A percentile compares a stretch with the other conserved stretches of the same genome.
Conservation (phyloP, 2,888 invertebrate genomes). For the Lordiphosa andalusiaca region DNA sequence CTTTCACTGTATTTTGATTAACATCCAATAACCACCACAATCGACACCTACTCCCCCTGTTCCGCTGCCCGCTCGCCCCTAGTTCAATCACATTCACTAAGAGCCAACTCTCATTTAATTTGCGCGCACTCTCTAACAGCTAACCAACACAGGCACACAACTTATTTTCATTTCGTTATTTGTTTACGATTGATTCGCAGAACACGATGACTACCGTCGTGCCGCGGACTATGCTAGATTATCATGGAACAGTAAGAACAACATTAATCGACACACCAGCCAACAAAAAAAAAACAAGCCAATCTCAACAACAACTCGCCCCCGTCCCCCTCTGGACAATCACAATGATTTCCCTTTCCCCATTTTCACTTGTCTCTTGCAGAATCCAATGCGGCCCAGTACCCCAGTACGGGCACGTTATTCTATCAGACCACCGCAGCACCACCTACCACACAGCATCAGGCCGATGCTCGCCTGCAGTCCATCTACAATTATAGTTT, state of each 20-base stretch:
- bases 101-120: slow-evolving; percentile 2
- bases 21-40: slow-evolving; percentile 5
- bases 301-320: slow-evolving; percentile 1
- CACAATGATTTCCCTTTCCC: neutral
- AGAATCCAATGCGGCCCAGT: slow-evolving; percentile 81
- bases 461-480: slow-evolving; percentile 73
- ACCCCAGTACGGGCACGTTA: slow-evolving; percentile 81
- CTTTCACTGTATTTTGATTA: slow-evolving; percentile 22
- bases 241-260: slow-evolving; percentile 90
- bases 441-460: slow-evolving; percentile 79
- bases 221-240: slow-evolving; percentile 90
- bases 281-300: slow-evolving; percentile 3
- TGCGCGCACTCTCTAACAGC: slow-evolving; percentile 37
- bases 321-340: too few relatives aligned
- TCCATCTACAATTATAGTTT: slow-evolving; percentile 78
- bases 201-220: slow-evolving; percentile 90
- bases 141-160: slow-evolving; percentile 61
- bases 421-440: slow-evolving; percentile 82
- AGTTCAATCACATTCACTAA: slow-evolving; percentile 3
- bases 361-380: slow-evolving; percentile 33
- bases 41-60: neutral
- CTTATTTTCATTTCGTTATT: slow-evolving; percentile 75
- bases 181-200: slow-evolving; percentile 80
- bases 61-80: slow-evolving; percentile 23
- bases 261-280: slow-evolving; percentile 26